Base-by-base conservation (phyloP, 2,113 vertebrate genomes). In the Pica pica region DNA sequence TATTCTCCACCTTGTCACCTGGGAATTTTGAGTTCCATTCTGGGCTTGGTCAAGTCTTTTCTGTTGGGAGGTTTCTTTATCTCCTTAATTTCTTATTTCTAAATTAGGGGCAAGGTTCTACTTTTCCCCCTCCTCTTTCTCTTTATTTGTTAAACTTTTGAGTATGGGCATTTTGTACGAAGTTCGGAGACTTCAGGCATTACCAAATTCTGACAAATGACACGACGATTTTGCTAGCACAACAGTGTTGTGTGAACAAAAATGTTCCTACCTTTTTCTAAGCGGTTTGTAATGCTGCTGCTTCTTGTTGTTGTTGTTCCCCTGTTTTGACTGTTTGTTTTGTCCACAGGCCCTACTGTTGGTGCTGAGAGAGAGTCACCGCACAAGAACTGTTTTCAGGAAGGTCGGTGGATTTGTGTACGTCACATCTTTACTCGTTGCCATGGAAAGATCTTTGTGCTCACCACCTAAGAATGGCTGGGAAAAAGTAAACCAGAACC, bases 351-450 rank as follows among this genome's bases (percentile, higher is more conserved):
- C 99, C 30, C 96, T 99, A 31, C 94, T 99, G 30, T 98, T 97
- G 0, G 99, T 99, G 55, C 84, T 99, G 89, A 98, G 98, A 9
- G 99, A 99, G 96, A 99, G 99, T 80, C 99, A 99, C 95, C 99
- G 99, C 69, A 99, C 99, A 3, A 99, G 99, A 73, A 99, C 99
- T 0, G 99, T 99, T 53, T 99, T 99, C 91, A 98, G 99, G 53
- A 99, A 99, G 95, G 99, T 99, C 35, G 99, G 99, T 55, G 99
- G 99, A 44, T 99, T 99, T 90, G 99, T 99, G 39, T 99, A 99
- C 28, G 98, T 99, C 81, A 99, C 99, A 5, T 99, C 99, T 16
- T 98, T 99, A 78, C 98, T 99, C 4, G 99, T 99, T 80, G 99
- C 99, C 76, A 99, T 99, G 99, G 99, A 99, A 93, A 98, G 98